Conservation (phyloP, 2,797 vertebrate species). For the Bradypodion pumilum region DNA sequence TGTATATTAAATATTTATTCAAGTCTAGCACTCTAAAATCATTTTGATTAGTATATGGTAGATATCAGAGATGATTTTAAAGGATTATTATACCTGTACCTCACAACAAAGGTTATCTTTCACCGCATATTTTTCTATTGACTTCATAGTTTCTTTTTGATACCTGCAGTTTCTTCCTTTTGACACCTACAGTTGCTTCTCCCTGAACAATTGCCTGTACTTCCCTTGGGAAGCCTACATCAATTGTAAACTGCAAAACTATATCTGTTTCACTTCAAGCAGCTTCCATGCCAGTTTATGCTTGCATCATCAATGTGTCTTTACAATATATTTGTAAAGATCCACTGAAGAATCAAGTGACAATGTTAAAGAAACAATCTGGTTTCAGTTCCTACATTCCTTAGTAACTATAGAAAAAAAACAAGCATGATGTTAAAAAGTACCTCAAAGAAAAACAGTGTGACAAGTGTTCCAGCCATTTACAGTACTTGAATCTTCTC, state of each 20-base stretch:
- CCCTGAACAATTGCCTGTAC: background rate
- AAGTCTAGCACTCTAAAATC: background rate
- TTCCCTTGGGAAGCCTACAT: background rate
- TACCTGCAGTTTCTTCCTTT: background rate
- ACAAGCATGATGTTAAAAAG: conserved; percentile 5
- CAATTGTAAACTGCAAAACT: background rate
- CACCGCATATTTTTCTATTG: background rate
- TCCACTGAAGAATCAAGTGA: background rate
- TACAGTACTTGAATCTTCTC: background rate
- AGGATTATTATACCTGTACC: background rate
- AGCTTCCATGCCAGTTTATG: background rate
- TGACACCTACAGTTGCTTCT: background rate
- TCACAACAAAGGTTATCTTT: background rate
- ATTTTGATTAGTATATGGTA: background rate
- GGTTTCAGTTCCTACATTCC: background rate
- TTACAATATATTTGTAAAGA: background rate
- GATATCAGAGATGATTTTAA: background rate
- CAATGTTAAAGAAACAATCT: background rate
- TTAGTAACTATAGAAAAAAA: background rate
- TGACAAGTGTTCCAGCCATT: background rate
- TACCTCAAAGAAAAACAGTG: background rate
- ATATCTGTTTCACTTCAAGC: background rate
- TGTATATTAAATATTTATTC: background rate
- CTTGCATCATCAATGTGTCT: background rate
- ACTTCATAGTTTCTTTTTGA: background rate